Percentiles rank a stretch among this genome's conserved stretches.
Evolutionary conservation across 1,140 invertebrate genomes (phyloP).

Genomic region (Kradibia gibbosae): DNA sequence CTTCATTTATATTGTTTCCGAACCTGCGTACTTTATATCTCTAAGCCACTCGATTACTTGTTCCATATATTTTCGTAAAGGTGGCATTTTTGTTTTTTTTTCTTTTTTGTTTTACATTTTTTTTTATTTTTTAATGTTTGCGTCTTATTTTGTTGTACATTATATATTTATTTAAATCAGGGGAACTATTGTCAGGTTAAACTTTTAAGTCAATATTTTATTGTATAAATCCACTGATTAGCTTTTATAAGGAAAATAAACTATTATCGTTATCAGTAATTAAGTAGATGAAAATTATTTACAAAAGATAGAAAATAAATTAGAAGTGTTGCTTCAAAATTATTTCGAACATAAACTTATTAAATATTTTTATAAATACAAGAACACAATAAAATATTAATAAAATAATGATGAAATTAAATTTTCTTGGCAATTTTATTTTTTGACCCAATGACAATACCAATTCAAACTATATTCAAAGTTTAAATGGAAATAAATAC

Average conservation of each 20-base stretch:
- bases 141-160: slow-evolving; percentile 39
- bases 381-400: slow-evolving; percentile 48
- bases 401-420: slow-evolving; percentile 46
- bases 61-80: slow-evolving; percentile 1
- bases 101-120: slow-evolving; percentile 4
- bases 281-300: slow-evolving; percentile 45
- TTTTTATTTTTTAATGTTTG: slow-evolving; percentile 43
- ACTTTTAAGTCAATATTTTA: slow-evolving; percentile 34
- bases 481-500: neutral
- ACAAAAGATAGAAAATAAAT: slow-evolving; percentile 42
- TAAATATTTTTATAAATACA: slow-evolving; percentile 52
- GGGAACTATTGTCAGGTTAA: slow-evolving; percentile 39
- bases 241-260: slow-evolving; percentile 36
- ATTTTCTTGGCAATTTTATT: neutral
- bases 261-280: slow-evolving; percentile 36
- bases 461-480: neutral
- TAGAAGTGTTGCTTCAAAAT: slow-evolving; percentile 46
- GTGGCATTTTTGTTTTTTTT: slow-evolving; percentile 15
- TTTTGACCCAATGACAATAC: slow-evolving; percentile 10
- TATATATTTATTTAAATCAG: slow-evolving; percentile 49
- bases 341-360: slow-evolving; percentile 49
- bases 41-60: slow-evolving; percentile 6
- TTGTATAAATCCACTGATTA: slow-evolving; percentile 34
- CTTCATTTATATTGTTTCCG: slow-evolving; percentile 12
- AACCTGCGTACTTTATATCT: slow-evolving; percentile 22